phyloP scores from a whole-genome alignment of 2,888 invertebrate genomes.

The Incurvaria masculella region DNA sequence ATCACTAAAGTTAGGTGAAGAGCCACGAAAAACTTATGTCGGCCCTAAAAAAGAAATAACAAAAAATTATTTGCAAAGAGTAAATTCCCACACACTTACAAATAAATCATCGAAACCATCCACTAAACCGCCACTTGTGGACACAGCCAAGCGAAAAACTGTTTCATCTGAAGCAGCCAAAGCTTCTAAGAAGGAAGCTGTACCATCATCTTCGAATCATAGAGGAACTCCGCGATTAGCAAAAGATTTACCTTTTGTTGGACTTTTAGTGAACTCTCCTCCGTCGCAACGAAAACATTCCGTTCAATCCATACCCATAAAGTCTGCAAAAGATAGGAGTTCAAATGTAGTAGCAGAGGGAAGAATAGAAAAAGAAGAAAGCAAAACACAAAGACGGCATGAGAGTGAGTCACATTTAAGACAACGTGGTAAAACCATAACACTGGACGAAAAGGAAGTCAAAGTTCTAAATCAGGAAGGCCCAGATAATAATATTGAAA shows the following conservation, averaged over 20 bases:
- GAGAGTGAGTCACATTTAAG: conserved; percentile 20
- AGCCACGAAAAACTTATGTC: neutral
- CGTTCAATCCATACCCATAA: conserved; percentile 6
- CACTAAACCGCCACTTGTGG: no score
- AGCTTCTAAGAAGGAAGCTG: neutral
- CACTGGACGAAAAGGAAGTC: conserved; percentile 41
- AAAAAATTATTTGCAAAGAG: neutral
- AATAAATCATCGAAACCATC: neutral
- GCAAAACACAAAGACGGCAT: conserved; percentile 3
- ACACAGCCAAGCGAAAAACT: neutral
- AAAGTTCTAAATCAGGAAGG: conserved; percentile 32
- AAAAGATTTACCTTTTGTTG: conserved; percentile 24
- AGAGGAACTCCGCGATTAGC: conserved; percentile 7
- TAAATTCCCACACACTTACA: neutral
- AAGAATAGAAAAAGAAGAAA: conserved; percentile 9
- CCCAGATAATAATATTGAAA: conserved; percentile 37
- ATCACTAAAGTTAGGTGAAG: neutral
- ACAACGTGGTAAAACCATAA: conserved; percentile 39
- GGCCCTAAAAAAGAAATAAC: neutral
- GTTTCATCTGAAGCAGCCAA: neutral
- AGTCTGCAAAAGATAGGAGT: neutral
- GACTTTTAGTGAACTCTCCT: conserved; percentile 40
- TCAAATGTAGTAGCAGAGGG: conserved; percentile 3
- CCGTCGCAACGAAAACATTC: conserved; percentile 20
- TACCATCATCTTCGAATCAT: neutral